Conservation (phyloP, 2,797 vertebrate species). For the Cuculus canorus region DNA sequence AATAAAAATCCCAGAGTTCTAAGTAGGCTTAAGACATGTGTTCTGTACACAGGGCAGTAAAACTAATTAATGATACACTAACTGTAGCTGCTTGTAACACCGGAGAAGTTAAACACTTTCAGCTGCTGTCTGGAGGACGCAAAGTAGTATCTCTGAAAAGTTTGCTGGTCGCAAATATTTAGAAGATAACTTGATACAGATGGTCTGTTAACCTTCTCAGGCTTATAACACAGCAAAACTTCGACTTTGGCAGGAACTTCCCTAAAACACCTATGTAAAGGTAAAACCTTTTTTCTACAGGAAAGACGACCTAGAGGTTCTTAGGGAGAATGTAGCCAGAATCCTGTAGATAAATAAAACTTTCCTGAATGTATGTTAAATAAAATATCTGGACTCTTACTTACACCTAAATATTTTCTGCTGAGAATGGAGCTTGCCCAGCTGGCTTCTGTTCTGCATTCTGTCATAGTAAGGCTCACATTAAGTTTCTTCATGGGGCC, state of each 20-base stretch:
- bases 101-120: not conserved
- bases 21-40: not conserved
- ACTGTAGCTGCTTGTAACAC: not conserved
- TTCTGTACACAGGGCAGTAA: not conserved
- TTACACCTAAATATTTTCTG: not conserved
- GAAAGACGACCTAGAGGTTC: not conserved
- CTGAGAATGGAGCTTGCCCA: not conserved
- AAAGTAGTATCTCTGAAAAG: not conserved
- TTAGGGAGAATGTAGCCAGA: not conserved
- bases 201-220: not conserved
- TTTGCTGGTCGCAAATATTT: not conserved
- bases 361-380: not conserved
- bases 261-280: not conserved
- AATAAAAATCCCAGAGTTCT: rapidly evolving
- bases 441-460: not conserved
- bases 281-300: not conserved
- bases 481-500: not conserved
- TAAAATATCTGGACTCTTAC: not conserved
- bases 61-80: not conserved
- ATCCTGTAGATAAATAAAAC: not conserved
- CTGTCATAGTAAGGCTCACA: not conserved
- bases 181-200: not conserved
- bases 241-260: not conserved
- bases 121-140: not conserved
- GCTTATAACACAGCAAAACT: not conserved